These are phyloP conservation scores for Chiridota heheva DNA, from an alignment of 35 echinoderm and acorn worm genomes.

Conservation along the genomic window DNA sequence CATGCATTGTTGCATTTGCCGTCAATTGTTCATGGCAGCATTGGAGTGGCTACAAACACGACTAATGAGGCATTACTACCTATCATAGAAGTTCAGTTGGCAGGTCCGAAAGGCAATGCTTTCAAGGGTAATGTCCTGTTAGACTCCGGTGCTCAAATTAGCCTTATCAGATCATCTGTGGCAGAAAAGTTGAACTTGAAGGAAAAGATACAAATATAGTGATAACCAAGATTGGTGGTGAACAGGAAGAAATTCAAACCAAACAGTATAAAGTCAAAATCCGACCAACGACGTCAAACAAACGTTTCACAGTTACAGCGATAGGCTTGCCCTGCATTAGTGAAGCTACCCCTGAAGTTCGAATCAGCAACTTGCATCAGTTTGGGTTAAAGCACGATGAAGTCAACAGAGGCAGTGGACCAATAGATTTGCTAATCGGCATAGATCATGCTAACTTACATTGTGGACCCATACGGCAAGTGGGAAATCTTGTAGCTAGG, in stretches of 20 bases:
- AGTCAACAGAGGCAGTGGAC: constrained; percentile 48
- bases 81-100: constrained; percentile 10
- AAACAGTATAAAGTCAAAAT: constrained; percentile 43
- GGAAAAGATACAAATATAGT: constrained; percentile 42
- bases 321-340: constrained; percentile 50
- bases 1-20: constrained; percentile 24
- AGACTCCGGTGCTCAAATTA: constrained; percentile 62
- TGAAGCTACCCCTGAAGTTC: constrained; percentile 4
- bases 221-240: constrained; percentile 69
- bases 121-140: constrained; percentile 34
- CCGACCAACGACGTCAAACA: constrained; percentile 3
- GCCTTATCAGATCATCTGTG: constrained; percentile 51
- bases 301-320: constrained; percentile 3
- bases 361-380: not conserved
- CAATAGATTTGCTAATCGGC: constrained; percentile 59
- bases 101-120: not conserved
- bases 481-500: constrained; percentile 29
- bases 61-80: constrained; percentile 17
- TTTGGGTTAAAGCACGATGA: constrained; percentile 10
- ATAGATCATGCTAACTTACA: constrained; percentile 55
- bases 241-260: constrained; percentile 66
- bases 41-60: not conserved
- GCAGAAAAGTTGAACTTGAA: constrained; percentile 56
- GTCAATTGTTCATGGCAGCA: not conserved
- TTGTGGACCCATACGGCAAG: constrained; percentile 36